Conservation (phyloP, 2,888 invertebrate genomes). For the Acanthopleura granulata region DNA sequence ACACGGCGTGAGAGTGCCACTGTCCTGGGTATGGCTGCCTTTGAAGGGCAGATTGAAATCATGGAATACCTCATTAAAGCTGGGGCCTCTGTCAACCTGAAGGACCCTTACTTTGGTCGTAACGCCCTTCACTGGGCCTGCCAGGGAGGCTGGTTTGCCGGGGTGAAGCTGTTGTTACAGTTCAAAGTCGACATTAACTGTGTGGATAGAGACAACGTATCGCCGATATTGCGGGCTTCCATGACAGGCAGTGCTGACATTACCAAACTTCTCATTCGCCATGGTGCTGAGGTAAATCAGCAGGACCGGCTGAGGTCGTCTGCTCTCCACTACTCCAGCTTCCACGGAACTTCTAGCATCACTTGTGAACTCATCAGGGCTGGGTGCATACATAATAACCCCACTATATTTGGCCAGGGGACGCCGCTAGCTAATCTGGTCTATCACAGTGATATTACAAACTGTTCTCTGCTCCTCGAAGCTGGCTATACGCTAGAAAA, state of each 20-base stretch:
- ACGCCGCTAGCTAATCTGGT: conserved; percentile 46
- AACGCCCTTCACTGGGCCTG: conserved; percentile 54
- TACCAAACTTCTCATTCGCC: conserved; percentile 35
- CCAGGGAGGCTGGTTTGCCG: conserved; percentile 33
- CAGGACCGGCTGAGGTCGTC: conserved; percentile 43
- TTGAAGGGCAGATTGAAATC: conserved; percentile 40
- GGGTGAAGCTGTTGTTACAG: conserved; percentile 33
- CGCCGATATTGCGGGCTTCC: conserved; percentile 44
- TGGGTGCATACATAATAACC: conserved; percentile 42
- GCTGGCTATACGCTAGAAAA: conserved; percentile 41
- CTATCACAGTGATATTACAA: conserved; percentile 34
- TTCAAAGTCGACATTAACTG: conserved; percentile 43
- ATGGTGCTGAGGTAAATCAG: conserved; percentile 40
- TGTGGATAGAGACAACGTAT: conserved; percentile 44
- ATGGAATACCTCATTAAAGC: conserved; percentile 36
- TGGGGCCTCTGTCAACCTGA: conserved; percentile 39
- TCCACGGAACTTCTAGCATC: conserved; percentile 33
- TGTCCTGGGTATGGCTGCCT: conserved; percentile 44
- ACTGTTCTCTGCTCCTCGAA: conserved; percentile 36
- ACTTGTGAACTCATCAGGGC: conserved; percentile 34
- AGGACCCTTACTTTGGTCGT: conserved; percentile 41
- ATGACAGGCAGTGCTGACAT: conserved; percentile 35
- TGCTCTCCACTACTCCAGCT: conserved; percentile 46
- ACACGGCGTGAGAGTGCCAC: conserved; percentile 44
- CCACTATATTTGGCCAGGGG: conserved; percentile 44